phyloP scores from a whole-genome alignment of 2,888 invertebrate species.

The Syrista parreyssii region DNA sequence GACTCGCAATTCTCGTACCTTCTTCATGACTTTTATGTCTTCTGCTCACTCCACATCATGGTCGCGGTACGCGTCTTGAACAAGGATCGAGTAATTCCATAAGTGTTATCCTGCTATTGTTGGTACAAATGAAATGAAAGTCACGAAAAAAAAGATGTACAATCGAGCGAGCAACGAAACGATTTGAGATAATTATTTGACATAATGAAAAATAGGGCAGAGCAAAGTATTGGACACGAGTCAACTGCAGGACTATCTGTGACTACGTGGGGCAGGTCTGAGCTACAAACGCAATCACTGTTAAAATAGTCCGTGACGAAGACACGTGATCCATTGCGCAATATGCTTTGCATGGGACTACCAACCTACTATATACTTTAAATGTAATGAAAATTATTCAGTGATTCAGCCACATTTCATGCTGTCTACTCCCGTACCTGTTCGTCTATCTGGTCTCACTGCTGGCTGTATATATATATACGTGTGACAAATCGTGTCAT shows the following conservation, averaged over 20 bases:
- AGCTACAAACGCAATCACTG: conserved; percentile 29
- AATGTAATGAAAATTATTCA: background rate
- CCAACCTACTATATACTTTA: background rate
- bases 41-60: background rate
- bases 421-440: background rate
- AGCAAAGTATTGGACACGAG: background rate
- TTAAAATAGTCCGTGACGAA: conserved; percentile 14
- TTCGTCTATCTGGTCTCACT: background rate
- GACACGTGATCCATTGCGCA: background rate
- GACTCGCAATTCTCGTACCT: background rate
- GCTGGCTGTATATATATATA: background rate
- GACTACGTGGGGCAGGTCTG: background rate
- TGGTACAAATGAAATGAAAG: background rate
- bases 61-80: background rate
- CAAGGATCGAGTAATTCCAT: background rate
- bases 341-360: background rate
- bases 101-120: background rate
- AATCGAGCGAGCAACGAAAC: background rate
- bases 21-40: background rate
- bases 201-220: background rate
- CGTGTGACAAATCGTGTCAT: background rate
- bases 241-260: background rate
- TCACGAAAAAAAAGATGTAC: background rate
- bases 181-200: background rate
- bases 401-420: background rate